Conservation (phyloP, 2,113 vertebrate species). For the Ammodytes dubius region DNA sequence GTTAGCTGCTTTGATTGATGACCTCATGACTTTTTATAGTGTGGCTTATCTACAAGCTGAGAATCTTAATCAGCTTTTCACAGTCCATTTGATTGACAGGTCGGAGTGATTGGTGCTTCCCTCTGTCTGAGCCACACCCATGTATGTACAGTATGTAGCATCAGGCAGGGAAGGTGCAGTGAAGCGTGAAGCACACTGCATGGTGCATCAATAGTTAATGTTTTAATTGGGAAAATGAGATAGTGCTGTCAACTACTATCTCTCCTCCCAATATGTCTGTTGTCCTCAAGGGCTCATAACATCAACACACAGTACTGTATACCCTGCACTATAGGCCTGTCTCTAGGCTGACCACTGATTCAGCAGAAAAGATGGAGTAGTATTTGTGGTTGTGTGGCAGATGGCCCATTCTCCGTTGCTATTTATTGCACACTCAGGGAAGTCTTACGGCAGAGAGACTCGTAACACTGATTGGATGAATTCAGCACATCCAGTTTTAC, state of each 20-base stretch:
- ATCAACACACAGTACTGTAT: constrained; percentile 5
- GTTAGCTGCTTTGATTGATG: constrained; percentile 22
- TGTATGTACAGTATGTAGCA: constrained; percentile 22
- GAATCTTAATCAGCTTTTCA: constrained; percentile 3
- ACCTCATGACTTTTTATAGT: background rate
- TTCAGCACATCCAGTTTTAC: background rate
- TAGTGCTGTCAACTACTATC: constrained; percentile 9
- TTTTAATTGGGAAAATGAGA: constrained; percentile 43
- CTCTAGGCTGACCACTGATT: constrained; percentile 50
- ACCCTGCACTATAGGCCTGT: background rate
- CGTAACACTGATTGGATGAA: constrained; percentile 1
- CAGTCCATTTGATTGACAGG: constrained; percentile 41
- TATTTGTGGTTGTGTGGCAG: constrained; percentile 60
- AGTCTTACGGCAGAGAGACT: constrained; percentile 25
- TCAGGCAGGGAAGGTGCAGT: constrained; percentile 26
- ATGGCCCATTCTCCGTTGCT: constrained; percentile 47
- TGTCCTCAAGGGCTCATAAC: constrained; percentile 30
- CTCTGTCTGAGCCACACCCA: constrained; percentile 31
- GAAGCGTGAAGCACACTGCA: constrained; percentile 25
- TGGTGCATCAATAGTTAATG: constrained; percentile 64
- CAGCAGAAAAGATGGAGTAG: constrained; percentile 57
- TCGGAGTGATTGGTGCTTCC: background rate
- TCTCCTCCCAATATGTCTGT: background rate
- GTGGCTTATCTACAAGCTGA: constrained; percentile 10
- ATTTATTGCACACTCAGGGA: constrained; percentile 49